Base-by-base conservation (phyloP, 2,888 invertebrate genomes). In the Trichopria drosophilae region DNA sequence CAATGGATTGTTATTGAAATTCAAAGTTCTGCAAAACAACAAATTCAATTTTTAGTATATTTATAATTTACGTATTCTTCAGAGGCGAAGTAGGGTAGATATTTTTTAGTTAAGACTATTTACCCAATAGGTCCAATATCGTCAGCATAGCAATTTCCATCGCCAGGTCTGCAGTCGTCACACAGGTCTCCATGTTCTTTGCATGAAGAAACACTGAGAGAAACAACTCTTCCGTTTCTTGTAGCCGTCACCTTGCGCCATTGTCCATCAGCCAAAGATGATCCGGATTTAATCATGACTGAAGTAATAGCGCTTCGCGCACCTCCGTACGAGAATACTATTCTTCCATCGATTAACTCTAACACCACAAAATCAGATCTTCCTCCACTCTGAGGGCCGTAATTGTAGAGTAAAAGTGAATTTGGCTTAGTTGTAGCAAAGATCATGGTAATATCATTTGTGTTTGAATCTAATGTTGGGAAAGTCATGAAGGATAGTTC, bases 211-310 rank as follows among this genome's bases (percentile, higher is more conserved):
- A 92, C 84, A 65, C 90, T 92, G 20, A 94, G 73, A 0, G 93
- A 92, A 61, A 92, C 86, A 0, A 93, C 91, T 58, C 90, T 81
- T 19, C 93, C 93, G 71, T 94, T 93, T 67, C 93, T 83, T 0
- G 92, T 93, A 0, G 93, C 93, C 1, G 90, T 93, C 13, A 96
- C 83, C 69, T 93, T 92, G 69, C 93, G 86, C 96, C 96, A 97
- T 58, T 83, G 83, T 1, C 94, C 94, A 73, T 94, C 89, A 1
- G 90, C 84, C 12, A 96, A 79, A 3, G 67, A 57, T 57, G 83
- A 84, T 63, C 81, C 81, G 12, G 79, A 80, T 50, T 80, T 80
- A 12, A 90, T 86, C 4, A 85, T 81, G 3, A 93, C 84, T 1
- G 88, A 84, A 1, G 91, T 90, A 26, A 93, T 90, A 2, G 93